Base-by-base conservation (phyloP, 2,888 invertebrate species). In the Tuberolachnus salignus region DNA sequence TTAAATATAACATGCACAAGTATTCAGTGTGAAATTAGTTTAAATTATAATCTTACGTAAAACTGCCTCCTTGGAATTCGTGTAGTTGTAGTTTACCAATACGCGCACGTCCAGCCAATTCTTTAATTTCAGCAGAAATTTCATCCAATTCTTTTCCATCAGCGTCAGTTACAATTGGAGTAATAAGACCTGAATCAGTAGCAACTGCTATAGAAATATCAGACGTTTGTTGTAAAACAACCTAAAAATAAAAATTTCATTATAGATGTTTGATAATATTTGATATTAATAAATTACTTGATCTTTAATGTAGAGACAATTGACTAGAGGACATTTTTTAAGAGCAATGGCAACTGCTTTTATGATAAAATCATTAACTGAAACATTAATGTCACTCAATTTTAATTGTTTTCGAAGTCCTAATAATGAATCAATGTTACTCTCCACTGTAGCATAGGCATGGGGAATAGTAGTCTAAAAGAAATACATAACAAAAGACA, bases 131-230 rank as follows among this genome's bases (percentile, higher is more conserved):
- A 26, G 84, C 84, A 3, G 89, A 87, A 81, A 91, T 90, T 70
- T 89, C 87, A 26, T 85, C 83, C 21, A 91, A 85, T 42, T 87
- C 87, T 82, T 89, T 86, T 2, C 84, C 84, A 71, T 88, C 86
- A 1, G 89, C 89, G 82, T 87, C 86, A 80, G 87, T 88, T 9
- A 91, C 87, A 82, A 91, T 91, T 14, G 90, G 90, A 1, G 91
- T 90, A 49, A 91, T 90, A 46, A 91, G 87, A 14, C 91, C 91
- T 57, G 87, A 85, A 34, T 89, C 88, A 3, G 90, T 90, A 1
- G 91, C 90, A 21, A 91, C 91, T 9, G 91, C 91, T 34, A 91
- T 87, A 75, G 88, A 88, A 55, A 91, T 85, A 84, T 91, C 91
- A 19, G 89, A 87, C 67, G 86, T 85, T 59, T 84, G 83, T 82